Evolutionary conservation across 37 sponge, comb jelly and placozoan genomes (phyloP).

Genomic region (Crambe crambe): DNA sequence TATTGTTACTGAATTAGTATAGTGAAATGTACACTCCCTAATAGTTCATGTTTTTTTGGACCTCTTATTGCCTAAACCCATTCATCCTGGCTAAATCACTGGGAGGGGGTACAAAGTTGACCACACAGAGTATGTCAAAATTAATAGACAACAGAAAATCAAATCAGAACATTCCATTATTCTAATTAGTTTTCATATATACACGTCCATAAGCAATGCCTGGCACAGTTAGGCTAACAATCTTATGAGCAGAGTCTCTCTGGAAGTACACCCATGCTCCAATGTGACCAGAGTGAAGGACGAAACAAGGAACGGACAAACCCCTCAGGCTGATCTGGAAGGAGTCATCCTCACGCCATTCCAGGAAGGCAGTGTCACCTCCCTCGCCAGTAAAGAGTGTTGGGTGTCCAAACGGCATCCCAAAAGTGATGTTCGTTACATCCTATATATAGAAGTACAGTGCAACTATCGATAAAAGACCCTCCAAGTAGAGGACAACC

Average conservation of each 20-base stretch:
- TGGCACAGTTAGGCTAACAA: slow-evolving; percentile 49
- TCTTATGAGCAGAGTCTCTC: not conserved
- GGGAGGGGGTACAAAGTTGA: too few relatives aligned
- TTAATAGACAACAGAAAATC: too few relatives aligned
- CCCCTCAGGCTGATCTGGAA: slow-evolving; percentile 53
- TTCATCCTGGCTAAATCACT: too few relatives aligned
- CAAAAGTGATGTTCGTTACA: not conserved
- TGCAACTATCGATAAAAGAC: too few relatives aligned
- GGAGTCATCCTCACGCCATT: slow-evolving; percentile 31
- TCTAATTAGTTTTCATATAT: slow-evolving; percentile 35
- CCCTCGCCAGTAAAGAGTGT: not conserved
- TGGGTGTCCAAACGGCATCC: not conserved
- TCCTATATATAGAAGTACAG: slow-evolving; percentile 6
- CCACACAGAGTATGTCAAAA: too few relatives aligned
- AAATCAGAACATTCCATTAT: too few relatives aligned
- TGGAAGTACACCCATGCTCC: slow-evolving; percentile 56
- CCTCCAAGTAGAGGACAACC: too few relatives aligned
- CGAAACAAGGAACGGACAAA: slow-evolving; percentile 2
- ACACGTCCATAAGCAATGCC: slow-evolving; percentile 37
- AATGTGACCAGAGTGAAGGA: slow-evolving; percentile 29
- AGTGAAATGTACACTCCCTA: too few relatives aligned
- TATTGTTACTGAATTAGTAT: too few relatives aligned
- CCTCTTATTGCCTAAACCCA: too few relatives aligned
- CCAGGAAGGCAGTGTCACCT: slow-evolving; percentile 8
- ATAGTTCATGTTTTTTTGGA: too few relatives aligned